A percentile compares a stretch with the other conserved stretches of the same genome.
Conservation (phyloP, 2,797 vertebrate genomes). For the Cossypha dichroa region DNA sequence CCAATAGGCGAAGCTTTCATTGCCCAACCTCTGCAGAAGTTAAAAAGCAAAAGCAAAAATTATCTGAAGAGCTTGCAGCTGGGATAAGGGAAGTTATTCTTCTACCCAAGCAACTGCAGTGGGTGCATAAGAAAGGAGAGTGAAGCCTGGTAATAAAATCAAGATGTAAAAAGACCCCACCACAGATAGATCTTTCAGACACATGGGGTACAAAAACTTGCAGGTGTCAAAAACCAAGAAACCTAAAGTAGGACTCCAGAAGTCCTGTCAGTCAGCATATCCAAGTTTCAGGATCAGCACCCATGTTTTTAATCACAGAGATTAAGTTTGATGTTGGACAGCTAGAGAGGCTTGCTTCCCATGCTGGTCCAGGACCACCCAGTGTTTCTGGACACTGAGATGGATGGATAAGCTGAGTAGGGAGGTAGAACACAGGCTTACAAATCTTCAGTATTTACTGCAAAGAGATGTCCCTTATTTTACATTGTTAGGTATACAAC, state of each 20-base stretch:
- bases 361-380: background rate
- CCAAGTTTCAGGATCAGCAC: background rate
- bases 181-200: background rate
- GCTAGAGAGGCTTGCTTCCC: background rate
- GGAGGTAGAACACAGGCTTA: background rate
- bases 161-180: background rate
- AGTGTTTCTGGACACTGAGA: background rate
- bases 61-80: background rate
- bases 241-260: background rate
- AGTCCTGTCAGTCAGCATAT: background rate
- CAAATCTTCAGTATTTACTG: background rate
- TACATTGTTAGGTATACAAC: accelerated
- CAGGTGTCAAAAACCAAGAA: background rate
- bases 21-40: background rate
- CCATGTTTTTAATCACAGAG: background rate
- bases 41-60: background rate
- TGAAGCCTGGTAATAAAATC: background rate
- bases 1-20: background rate
- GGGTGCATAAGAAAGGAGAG: background rate
- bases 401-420: background rate
- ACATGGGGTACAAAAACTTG: background rate
- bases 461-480: background rate
- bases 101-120: background rate
- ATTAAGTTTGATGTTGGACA: background rate
- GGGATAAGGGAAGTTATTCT: background rate